These are phyloP conservation scores for Syngnathus scovelli DNA, from an alignment of 2,113 vertebrate genomes.

Conservation along the genomic window DNA sequence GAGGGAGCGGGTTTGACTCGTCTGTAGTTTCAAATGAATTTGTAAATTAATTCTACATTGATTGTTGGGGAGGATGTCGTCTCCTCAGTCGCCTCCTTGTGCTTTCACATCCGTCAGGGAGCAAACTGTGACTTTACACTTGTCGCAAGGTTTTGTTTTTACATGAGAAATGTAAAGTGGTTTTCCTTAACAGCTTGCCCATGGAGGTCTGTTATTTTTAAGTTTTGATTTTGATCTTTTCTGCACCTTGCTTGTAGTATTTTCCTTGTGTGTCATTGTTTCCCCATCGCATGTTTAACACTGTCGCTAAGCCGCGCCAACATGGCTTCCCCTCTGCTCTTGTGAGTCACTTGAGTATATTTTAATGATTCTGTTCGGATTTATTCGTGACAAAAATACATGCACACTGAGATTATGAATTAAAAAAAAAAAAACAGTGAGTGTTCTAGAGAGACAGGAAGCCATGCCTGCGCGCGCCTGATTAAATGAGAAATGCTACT, in stretches of 20 bases:
- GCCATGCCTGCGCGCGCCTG: constrained; percentile 30
- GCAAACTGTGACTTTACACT: constrained; percentile 42
- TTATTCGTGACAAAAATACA: neutral
- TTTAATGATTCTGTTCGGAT: neutral
- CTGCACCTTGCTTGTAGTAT: constrained; percentile 57
- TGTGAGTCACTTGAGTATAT: neutral
- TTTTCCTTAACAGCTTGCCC: constrained; percentile 57
- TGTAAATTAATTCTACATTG: constrained; percentile 28
- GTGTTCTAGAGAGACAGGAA: constrained; percentile 26
- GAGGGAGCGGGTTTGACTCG: too few species aligned
- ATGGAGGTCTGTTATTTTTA: constrained; percentile 31
- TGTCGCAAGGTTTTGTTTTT: constrained; percentile 62
- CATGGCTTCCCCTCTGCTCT: constrained; percentile 42
- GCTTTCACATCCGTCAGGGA: constrained; percentile 67
- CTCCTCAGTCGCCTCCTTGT: constrained; percentile 39
- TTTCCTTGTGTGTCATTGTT: constrained; percentile 43
- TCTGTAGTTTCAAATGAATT: constrained; percentile 20
- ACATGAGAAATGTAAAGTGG: constrained; percentile 46
- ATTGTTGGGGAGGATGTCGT: constrained; percentile 8
- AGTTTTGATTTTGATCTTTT: constrained; percentile 49
- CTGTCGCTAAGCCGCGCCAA: constrained; percentile 40
- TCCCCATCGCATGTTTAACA: constrained; percentile 53
- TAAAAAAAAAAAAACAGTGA: constrained; percentile 1
- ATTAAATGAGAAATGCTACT: constrained; percentile 59
- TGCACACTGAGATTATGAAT: neutral